Percentiles rank a stretch among this genome's conserved stretches.
phyloP scores from a whole-genome alignment of 2,888 invertebrate species.

The Diachrysia chrysitis region DNA sequence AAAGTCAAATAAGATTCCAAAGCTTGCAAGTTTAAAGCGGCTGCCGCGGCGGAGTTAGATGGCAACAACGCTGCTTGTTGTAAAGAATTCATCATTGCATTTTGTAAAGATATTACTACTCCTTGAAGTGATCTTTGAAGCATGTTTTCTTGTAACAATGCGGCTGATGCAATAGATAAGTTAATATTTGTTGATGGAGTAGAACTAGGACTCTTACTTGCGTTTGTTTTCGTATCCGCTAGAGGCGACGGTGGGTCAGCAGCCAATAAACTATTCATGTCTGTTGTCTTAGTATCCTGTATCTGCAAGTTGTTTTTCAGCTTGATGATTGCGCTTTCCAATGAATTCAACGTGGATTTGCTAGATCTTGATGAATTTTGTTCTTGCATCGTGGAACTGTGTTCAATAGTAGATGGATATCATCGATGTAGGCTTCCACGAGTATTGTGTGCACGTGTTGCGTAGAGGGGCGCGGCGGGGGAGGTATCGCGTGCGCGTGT shows the following conservation, averaged over 20 bases:
- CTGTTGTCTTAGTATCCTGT: conserved; percentile 82
- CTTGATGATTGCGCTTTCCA: conserved; percentile 88
- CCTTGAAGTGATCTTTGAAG: conserved; percentile 93
- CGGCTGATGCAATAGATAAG: conserved; percentile 89
- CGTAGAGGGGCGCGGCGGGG: conserved; percentile 72
- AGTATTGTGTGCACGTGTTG: conserved; percentile 75
- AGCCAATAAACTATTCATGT: conserved; percentile 78
- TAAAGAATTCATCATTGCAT: conserved; percentile 95
- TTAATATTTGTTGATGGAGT: conserved; percentile 79
- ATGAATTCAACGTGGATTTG: conserved; percentile 84
- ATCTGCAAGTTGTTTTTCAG: conserved; percentile 88
- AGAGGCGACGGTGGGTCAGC: conserved; percentile 79
- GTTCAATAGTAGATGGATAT: conserved; percentile 55
- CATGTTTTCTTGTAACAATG: conserved; percentile 90
- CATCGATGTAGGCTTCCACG: conserved; percentile 60
- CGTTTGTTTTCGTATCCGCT: conserved; percentile 75
- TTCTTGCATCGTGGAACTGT: conserved; percentile 83
- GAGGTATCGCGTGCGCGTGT: conserved; percentile 83
- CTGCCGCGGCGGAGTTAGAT: conserved; percentile 95
- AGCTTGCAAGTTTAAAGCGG: conserved; percentile 95
- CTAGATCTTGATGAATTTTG: conserved; percentile 84
- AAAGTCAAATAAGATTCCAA: conserved; percentile 95
- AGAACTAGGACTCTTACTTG: conserved; percentile 85
- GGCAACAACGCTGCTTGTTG: conserved; percentile 95
- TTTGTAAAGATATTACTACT: conserved; percentile 94